A percentile compares a stretch with the other conserved stretches of the same genome.
These are phyloP conservation scores for Enteromius thamalakanensis DNA, from an alignment of 2,797 vertebrate genomes.

Conservation along the genomic window DNA sequence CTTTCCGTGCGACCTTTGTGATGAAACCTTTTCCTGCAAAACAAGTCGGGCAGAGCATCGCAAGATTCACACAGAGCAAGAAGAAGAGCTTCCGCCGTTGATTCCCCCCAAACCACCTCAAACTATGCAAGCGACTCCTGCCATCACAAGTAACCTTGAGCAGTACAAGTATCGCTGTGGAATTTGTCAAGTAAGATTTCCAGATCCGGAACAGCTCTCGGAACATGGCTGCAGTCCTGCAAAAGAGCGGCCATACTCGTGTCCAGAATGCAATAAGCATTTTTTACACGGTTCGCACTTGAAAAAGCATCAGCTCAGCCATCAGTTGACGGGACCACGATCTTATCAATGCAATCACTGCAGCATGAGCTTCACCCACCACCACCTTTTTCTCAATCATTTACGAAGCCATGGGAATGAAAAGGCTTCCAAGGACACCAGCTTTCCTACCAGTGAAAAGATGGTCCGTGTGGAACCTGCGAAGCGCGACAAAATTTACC, in stretches of 20 bases:
- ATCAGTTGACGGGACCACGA: slow-evolving; percentile 61
- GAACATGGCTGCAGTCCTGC: slow-evolving; percentile 77
- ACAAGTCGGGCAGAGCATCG: slow-evolving; percentile 79
- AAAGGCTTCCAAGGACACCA: slow-evolving; percentile 40
- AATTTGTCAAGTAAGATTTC: slow-evolving; percentile 73
- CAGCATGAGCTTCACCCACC: slow-evolving; percentile 69
- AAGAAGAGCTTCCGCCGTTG: slow-evolving; percentile 53
- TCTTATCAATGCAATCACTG: slow-evolving; percentile 75
- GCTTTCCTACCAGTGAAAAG: slow-evolving; percentile 9
- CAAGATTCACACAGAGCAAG: slow-evolving; percentile 70
- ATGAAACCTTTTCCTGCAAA: slow-evolving; percentile 76
- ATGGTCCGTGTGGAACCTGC: slow-evolving; percentile 11
- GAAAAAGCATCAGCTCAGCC: slow-evolving; percentile 75
- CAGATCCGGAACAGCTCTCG: slow-evolving; percentile 75
- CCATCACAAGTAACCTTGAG: slow-evolving; percentile 34
- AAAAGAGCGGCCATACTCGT: slow-evolving; percentile 73
- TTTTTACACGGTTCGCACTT: slow-evolving; percentile 79
- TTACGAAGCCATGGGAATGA: slow-evolving; percentile 67
- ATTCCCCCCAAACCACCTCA: slow-evolving; percentile 40
- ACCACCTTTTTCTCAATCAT: slow-evolving; percentile 71
- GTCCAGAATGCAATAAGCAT: slow-evolving; percentile 75
- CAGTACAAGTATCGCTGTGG: slow-evolving; percentile 76
- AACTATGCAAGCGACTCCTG: slow-evolving; percentile 44
- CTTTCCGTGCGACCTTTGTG: slow-evolving; percentile 83
- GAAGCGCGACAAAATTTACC: slow-evolving; percentile 61